Base-by-base conservation (phyloP, 2,113 vertebrate genomes). In the Tenrec ecaudatus region DNA sequence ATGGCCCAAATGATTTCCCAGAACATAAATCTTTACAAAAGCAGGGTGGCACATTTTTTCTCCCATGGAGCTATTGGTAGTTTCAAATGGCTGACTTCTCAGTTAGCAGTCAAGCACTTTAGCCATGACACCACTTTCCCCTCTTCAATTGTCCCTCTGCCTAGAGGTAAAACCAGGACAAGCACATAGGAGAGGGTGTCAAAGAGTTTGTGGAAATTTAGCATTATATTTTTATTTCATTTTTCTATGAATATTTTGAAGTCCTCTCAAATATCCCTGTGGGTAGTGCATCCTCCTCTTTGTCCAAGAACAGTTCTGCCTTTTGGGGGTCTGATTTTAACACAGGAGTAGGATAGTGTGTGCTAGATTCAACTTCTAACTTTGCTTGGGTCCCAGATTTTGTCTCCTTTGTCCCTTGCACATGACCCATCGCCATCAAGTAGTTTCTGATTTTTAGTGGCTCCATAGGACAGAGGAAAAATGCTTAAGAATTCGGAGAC, bases 401-500 rank as follows among this genome's bases (percentile, higher is more conserved):
- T 85, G 43, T 91, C 47, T 47, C 86, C 36, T 76, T 93, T 81
- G 38, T 87, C 71, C 23, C 14, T 90, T 93, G 36, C 22, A 47
- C 43, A 62, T 86, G 17, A 53, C 2, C 4, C 12, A 58, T 19
- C 12, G 57, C 57, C 10, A 16, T 58, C 57, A 58, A 58, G 57
- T 58, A 16, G 57, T 58, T 14, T 58, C 57, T 58, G 57, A 58
- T 2, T 58, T 19, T 16, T 58, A 58, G 57, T 19, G 19, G 19
- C 19, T 19, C 57, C 19, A 4, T 58, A 58, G 57, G 57, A 58
- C 57, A 58, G 57, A 58, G 57, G 2, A 4, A 11, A 58, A 58
- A 3, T 58, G 57, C 12, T 58, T 58, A 58, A 19, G 57, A 19
- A 2, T 58, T 58, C 57, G 14, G 57, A 11, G 57, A 58, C 10